Evolutionary conservation across 2,888 invertebrate species (phyloP).

Genomic region (Auanema freiburgensis): DNA sequence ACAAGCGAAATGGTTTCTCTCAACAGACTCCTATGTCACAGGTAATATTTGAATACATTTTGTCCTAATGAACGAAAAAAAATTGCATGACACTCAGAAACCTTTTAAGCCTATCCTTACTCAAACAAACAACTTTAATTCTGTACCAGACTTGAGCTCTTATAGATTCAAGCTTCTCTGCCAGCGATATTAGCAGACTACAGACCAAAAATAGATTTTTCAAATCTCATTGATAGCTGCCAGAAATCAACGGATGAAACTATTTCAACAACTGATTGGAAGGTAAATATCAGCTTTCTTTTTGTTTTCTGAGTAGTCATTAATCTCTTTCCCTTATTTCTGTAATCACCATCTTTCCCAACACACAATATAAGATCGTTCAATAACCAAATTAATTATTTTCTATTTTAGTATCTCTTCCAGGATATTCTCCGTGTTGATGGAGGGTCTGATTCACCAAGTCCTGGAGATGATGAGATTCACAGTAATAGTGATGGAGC

Average conservation of each 20-base stretch:
- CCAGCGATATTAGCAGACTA: slow-evolving; percentile 20
- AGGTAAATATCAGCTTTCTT: no score
- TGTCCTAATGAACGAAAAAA: no score
- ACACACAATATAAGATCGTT: not conserved
- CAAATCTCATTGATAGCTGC: slow-evolving; percentile 24
- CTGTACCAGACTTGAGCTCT: not conserved
- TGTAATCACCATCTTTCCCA: not conserved
- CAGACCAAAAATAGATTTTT: slow-evolving; percentile 30
- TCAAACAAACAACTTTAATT: not conserved
- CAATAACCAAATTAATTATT: slow-evolving; percentile 1
- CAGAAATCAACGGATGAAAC: slow-evolving; percentile 18
- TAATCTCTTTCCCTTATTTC: no score
- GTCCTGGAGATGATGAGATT: slow-evolving; percentile 55
- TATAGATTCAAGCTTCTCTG: slow-evolving; percentile 15
- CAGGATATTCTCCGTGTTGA: slow-evolving; percentile 48
- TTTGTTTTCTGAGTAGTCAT: no score
- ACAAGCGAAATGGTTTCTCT: slow-evolving; percentile 12
- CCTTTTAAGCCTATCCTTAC: not conserved
- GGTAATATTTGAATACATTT: not conserved
- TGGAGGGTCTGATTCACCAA: slow-evolving; percentile 60
- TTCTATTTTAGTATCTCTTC: slow-evolving; percentile 17
- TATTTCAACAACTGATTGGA: no score
- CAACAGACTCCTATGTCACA: not conserved
- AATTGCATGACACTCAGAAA: not conserved
- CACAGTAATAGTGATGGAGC: slow-evolving; percentile 49